Evolutionary conservation across 2,888 invertebrate species (phyloP), one percentile per base, ranked within the genome.

Genomic region (Dinocampus coccinellae): DNA sequence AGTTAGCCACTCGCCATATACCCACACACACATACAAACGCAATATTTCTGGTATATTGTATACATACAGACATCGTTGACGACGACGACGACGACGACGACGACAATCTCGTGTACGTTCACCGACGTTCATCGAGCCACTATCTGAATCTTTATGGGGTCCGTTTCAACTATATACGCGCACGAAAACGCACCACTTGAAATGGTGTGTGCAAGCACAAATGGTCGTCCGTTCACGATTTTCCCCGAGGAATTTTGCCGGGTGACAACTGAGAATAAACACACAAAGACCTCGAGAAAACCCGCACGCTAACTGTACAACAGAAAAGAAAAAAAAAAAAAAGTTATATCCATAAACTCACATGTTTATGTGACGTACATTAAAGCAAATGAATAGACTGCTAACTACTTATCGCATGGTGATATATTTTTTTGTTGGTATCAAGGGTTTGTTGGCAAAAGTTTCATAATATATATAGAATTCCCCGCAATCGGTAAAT

Each of bases 91-190:
- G 26, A 62, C 62, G 69, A 71, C n/a, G n/a, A n/a, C 33, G 39
- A 24, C 39, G 26, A 62, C 62, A 70, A 71, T 70, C 66, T 71
- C 73, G 62, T 71, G 62, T 69, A n/a, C n/a, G 69, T 71, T 65
- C 69, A 58, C 69, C 58, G 62, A 55, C 57, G 69, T 62, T 75
- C 78, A 80, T 78, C 76, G 75, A 16, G 36, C 71, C 77, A 76
- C 78, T 82, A 83, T 83, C 82, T 80, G 76, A 74, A 83, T 83
- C 83, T 83, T 83, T 83, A 83, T 80, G 79, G 77, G 79, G 74
- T 74, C 47, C 60, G 79, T 74, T 78, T 79, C 77, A 80, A 79
- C 80, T 78, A 79, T 76, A 47, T 47, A 47, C 47, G 16, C 16
- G 47, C n/a, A n/a, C 47, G 47, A 16, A 7, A 47, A 73, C 76